phyloP scores from a whole-genome alignment of 2,888 invertebrate genomes.

The Zele albiditarsus region DNA sequence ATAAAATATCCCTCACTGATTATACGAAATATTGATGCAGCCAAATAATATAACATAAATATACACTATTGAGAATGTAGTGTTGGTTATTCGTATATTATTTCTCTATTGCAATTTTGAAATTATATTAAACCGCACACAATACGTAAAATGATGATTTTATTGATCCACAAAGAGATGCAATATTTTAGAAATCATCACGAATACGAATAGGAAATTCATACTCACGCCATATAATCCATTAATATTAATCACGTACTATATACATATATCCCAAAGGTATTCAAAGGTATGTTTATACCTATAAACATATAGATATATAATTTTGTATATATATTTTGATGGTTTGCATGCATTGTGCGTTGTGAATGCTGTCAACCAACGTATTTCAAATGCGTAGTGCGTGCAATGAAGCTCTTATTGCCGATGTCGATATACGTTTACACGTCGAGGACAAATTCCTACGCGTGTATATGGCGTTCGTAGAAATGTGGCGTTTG shows the following conservation, averaged over 20 bases:
- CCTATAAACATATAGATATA: not conserved
- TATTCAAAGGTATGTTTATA: not conserved
- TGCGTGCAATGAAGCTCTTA: constrained; percentile 1
- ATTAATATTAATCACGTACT: too few relatives aligned
- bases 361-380: not conserved
- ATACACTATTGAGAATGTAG: too few relatives aligned
- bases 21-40: constrained; percentile 26
- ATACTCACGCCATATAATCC: too few relatives aligned
- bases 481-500: not conserved
- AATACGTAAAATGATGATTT: too few relatives aligned
- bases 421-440: not conserved
- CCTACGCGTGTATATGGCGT: not conserved
- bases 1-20: constrained; percentile 27
- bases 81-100: too few relatives aligned
- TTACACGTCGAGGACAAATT: not conserved
- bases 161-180: too few relatives aligned
- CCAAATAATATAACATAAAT: not conserved
- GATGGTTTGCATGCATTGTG: not conserved
- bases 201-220: too few relatives aligned
- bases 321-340: not conserved
- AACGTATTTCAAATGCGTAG: not conserved
- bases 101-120: too few relatives aligned
- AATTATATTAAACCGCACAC: too few relatives aligned
- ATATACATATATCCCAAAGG: too few relatives aligned
- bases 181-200: too few relatives aligned